Percentiles rank a stretch among this genome's conserved stretches.
Conservation (phyloP, 2,113 vertebrate species). For the human (Homo sapiens) region GRCh38 chr4:69307001-69307500, state of each 20-base stretch:
- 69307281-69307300: too few relatives aligned
- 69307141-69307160: conserved; percentile 45
- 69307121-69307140: conserved; percentile 36
- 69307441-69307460: too few relatives aligned
- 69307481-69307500: too few relatives aligned
- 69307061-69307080: conserved; percentile 91
- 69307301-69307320: too few relatives aligned
- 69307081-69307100: conserved; percentile 86
- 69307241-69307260: not conserved
- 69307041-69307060: conserved; percentile 83
- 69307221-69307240: not conserved
- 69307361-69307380: too few relatives aligned
- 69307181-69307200: not conserved
- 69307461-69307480: too few relatives aligned
- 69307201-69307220: not conserved
- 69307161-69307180: not conserved
- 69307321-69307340: too few relatives aligned
- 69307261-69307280: not conserved
- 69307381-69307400: too few relatives aligned
- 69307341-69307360: too few relatives aligned
- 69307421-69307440: too few relatives aligned
- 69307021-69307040: conserved; percentile 82
- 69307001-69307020: conserved; percentile 80
- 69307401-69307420: too few relatives aligned
- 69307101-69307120: conserved; percentile 72